These are phyloP conservation scores for Dendrocopos noguchii DNA, from an alignment of 2,113 vertebrate genomes.

Conservation along the genomic window DNA sequence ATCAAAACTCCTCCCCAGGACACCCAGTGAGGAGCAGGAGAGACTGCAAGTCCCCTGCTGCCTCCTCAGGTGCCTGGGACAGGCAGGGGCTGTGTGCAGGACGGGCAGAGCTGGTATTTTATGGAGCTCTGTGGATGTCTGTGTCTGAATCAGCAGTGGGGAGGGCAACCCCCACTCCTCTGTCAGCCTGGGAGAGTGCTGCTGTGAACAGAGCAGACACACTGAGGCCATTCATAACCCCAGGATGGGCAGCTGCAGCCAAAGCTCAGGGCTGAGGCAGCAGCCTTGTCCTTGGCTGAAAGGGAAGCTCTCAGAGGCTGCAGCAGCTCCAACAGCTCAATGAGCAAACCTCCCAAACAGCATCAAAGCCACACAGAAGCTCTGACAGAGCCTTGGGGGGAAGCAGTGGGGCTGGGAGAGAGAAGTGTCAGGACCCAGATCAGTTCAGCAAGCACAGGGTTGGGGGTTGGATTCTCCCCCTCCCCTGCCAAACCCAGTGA, in stretches of 20 bases:
- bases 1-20: not conserved
- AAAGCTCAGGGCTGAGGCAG: constrained; percentile 36
- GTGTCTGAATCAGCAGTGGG: constrained; percentile 13
- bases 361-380: not conserved
- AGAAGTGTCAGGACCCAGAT: not conserved
- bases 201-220: constrained; percentile 36
- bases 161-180: constrained; percentile 18
- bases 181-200: constrained; percentile 45
- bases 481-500: not conserved
- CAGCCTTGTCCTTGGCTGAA: constrained; percentile 31
- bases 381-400: not conserved
- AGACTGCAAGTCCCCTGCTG: not conserved
- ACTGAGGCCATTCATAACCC: constrained; percentile 53
- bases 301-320: constrained; percentile 13
- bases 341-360: not conserved
- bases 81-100: not conserved
- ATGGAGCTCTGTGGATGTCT: too few species aligned
- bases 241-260: not conserved
- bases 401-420: not conserved
- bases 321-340: not conserved
- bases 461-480: too few species aligned
- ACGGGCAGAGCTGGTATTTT: not conserved
- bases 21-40: not conserved
- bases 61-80: not conserved
- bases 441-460: not conserved